These are phyloP conservation scores for Ardeotis arabs DNA, from an alignment of 2,113 vertebrate species.

Conservation along the genomic window DNA sequence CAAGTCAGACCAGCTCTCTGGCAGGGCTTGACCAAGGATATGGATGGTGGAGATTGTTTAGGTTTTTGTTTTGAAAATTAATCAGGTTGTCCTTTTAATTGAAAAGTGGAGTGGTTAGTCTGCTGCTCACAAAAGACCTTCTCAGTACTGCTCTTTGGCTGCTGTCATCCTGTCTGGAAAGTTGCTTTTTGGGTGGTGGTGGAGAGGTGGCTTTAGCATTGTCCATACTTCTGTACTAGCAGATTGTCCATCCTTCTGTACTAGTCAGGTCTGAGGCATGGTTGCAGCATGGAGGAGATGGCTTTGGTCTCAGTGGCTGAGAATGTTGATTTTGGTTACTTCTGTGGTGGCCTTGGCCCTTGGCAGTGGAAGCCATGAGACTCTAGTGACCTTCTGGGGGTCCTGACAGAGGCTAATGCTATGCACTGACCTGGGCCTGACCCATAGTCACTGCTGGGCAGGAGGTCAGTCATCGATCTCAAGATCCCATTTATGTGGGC, in stretches of 20 bases:
- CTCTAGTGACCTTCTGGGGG: not conserved
- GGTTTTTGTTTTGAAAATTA: not conserved
- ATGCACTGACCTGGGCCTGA: not conserved
- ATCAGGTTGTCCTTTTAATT: not conserved
- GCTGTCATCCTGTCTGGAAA: not conserved
- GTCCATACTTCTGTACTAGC: not conserved
- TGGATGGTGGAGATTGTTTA: not conserved
- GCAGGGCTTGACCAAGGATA: not conserved
- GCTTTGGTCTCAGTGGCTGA: not conserved
- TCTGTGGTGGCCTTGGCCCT: not conserved
- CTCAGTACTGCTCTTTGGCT: not conserved
- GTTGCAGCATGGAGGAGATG: not conserved
- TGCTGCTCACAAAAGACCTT: not conserved
- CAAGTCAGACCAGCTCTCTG: not conserved
- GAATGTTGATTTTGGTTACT: not conserved
- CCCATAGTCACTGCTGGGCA: not conserved
- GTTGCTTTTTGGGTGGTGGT: not conserved
- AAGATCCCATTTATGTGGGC: not conserved
- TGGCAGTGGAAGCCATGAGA: not conserved
- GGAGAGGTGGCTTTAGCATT: not conserved
- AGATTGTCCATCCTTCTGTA: not conserved
- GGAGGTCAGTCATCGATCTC: not conserved
- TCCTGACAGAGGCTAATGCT: not conserved
- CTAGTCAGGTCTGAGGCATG: not conserved
- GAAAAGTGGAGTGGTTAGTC: not conserved